Evolutionary conservation across 2,113 vertebrate species (phyloP).

Genomic region (Bolborhynchus lineola): DNA sequence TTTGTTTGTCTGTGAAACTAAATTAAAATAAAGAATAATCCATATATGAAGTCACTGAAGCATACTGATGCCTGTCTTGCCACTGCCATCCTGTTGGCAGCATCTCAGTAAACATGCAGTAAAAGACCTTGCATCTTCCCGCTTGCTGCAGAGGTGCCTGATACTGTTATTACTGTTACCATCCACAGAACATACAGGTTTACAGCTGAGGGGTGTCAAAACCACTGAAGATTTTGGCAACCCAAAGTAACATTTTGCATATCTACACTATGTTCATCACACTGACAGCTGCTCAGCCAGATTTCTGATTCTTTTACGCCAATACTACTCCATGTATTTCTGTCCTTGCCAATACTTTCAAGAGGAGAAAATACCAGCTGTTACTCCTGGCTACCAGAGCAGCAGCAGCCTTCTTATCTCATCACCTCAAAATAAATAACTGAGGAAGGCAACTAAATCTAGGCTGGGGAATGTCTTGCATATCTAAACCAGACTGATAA

Average conservation of each 20-base stretch:
- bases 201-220: slow-evolving; percentile 17
- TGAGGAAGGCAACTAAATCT: neutral
- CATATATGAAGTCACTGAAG: neutral
- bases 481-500: neutral
- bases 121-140: neutral
- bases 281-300: slow-evolving; percentile 75
- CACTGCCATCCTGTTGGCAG: neutral
- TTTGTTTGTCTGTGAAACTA: neutral
- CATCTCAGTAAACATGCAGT: neutral
- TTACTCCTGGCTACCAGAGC: slow-evolving; percentile 51
- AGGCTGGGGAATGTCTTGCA: neutral
- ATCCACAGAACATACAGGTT: neutral
- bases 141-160: neutral
- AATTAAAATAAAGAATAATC: slow-evolving; percentile 24
- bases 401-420: slow-evolving; percentile 15
- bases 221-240: slow-evolving; percentile 61
- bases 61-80: neutral
- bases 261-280: slow-evolving; percentile 13
- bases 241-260: neutral
- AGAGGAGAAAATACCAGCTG: slow-evolving; percentile 75
- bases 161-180: neutral
- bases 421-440: slow-evolving; percentile 15
- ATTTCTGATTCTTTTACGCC: slow-evolving; percentile 55
- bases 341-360: slow-evolving; percentile 61
- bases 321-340: slow-evolving; percentile 35